Base-by-base conservation (phyloP, 2,797 vertebrate genomes). In the Sebastiscus albofasciatus region DNA sequence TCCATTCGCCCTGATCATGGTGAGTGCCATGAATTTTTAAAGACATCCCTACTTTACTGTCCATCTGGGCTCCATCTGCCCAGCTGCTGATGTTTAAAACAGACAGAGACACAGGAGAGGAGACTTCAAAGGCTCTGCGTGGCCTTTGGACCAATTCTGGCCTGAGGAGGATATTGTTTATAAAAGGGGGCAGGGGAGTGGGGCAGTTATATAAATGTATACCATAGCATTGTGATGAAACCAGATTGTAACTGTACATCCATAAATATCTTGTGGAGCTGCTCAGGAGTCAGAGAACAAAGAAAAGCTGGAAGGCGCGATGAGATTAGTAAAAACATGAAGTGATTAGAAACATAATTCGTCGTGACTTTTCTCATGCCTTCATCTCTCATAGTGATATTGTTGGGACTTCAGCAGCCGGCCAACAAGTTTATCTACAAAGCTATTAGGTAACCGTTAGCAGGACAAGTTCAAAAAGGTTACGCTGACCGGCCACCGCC, bases 1-100 rank as follows among this genome's bases (percentile, higher is more conserved):
- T 91, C 94, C 91, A 94, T 87, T 94, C 85, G 65, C 81, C 90
- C 93, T 88, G 92, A 95, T 93, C 93, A 94, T 83, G 89, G 91
- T 94, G 91, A 94, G 94, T 84, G 88, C 89, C 89, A 96, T 96
- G 92, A 95, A 96, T 96, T 95, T 96, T 96, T 96, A 96, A 96
- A 96, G 94, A 94, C 93, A 90, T 90, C 90, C 92, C 89, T 94
- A 77, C 94, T 94, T 96, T 94, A 94, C 94, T 92, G 93, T 96
- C 95, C 95, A 96, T 96, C 95, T 96, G 96, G 90, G 92, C 92
- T 94, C 94, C 95, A 96, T 96, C 95, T 96, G 94, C 89, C 94
- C 93, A 89, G 89, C 93, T 93, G 91, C 88, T 89, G 90, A 79
- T 91, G 87, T 94, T 93, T 94, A 94, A 93, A 89, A 78, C 80